Base-by-base conservation (phyloP, 2,888 invertebrate genomes). In the Metallyticus violacea region DNA sequence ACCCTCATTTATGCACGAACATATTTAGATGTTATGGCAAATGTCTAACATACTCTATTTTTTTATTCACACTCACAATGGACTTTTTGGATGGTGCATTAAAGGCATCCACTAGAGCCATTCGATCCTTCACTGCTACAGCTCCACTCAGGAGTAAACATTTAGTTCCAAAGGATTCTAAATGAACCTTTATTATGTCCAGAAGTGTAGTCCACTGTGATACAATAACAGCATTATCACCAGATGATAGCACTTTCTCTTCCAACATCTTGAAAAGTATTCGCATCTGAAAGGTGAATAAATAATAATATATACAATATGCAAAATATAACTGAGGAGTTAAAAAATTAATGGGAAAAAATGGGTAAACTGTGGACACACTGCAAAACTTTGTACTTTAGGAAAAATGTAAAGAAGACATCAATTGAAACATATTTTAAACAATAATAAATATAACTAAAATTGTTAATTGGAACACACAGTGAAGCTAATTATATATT, bases 171-270 rank as follows among this genome's bases (percentile, higher is more conserved):
- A 91, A 91, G 3, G 90, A 89, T 26, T 90, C 89, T 82, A 99
- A 92, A 90, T 96, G 95, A 0, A 91, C 90, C 76, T 94, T 94
- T 7, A 99, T 92, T 78, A 99, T 93, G 0, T 95, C 92, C 7
- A 99, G 92, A 90, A 97, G 95, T 0, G 95, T 94, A 0, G 97
- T 96, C 99, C 99, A 99, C 90, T 99, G 99, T 0, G 98, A 99
- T 0, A 99, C 97, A 6, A 99, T 94, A 6, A 97, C 95, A 0
- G 95, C 94, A 91, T 97, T 97, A 88, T 97, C 96, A 0, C 92
- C 92, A 90, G 89, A 90, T 0, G 89, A 87, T 26, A 91, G 90
- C 0, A 95, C 93, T 26, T 93, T 93, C 9, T 94, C 91, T 86
- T 93, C 90, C 0, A 96, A 90, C 5, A 93, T 93, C 15, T 94